Evolutionary conservation across 2,113 vertebrate species (phyloP).

Genomic region (Eleginops maclovinus): DNA sequence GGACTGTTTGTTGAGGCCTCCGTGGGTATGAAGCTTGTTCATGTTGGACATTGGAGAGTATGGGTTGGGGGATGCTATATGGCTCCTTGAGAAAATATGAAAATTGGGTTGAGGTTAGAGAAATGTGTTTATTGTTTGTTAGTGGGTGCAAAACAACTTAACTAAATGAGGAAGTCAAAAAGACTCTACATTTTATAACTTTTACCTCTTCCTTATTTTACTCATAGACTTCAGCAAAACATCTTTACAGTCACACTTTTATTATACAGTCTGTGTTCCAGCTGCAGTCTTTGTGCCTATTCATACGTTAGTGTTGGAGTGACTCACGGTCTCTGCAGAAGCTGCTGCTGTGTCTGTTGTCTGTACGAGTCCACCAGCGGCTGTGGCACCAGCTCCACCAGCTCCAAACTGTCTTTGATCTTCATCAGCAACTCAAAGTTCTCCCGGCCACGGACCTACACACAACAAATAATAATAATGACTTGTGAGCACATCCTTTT

Average conservation of each 20-base stretch:
- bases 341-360: constrained; percentile 95
- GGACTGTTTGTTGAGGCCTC: constrained; percentile 88
- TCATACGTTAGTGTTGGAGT: neutral
- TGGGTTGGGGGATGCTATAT: constrained; percentile 85
- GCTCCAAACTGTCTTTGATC: constrained; percentile 96
- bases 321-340: constrained; percentile 95
- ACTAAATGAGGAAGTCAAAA: neutral
- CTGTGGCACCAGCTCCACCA: constrained; percentile 95
- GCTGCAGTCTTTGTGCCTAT: neutral
- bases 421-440: constrained; percentile 98
- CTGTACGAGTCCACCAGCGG: constrained; percentile 93
- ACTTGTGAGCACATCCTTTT: neutral
- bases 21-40: constrained; percentile 88
- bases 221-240: neutral
- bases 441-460: constrained; percentile 94
- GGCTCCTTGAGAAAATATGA: constrained; percentile 81
- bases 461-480: neutral
- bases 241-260: neutral
- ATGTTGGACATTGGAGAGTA: constrained; percentile 91
- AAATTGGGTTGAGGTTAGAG: neutral
- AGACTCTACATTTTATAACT: neutral
- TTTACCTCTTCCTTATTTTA: neutral
- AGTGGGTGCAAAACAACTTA: neutral
- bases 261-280: neutral
- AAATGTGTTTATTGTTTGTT: neutral